phyloP scores from a whole-genome alignment of 2,113 vertebrate species.

The Phasianus colchicus region DNA sequence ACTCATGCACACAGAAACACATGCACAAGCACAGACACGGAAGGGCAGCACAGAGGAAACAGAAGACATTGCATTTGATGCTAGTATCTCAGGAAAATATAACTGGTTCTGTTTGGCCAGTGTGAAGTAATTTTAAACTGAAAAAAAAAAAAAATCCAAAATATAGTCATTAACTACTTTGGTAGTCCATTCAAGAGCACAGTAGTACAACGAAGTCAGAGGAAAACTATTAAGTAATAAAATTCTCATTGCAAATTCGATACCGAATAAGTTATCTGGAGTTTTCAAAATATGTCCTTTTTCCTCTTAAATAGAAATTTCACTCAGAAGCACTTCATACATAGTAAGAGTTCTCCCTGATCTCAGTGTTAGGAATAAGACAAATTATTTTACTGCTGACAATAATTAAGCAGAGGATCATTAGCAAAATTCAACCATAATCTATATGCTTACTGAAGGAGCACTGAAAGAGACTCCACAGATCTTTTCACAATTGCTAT shows the following conservation, averaged over 20 bases:
- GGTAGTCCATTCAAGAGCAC: neutral
- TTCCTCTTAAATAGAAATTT: neutral
- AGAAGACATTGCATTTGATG: neutral
- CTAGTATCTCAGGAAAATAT: neutral
- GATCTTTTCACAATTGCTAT: conserved; percentile 2
- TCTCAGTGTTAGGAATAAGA: conserved; percentile 30
- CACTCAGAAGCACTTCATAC: neutral
- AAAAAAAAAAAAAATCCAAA: neutral
- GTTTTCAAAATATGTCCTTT: neutral
- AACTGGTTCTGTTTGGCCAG: rapidly evolving
- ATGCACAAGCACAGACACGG: neutral
- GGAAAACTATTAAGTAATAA: neutral
- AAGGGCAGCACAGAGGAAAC: neutral
- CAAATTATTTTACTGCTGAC: conserved; percentile 46
- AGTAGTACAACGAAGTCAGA: neutral
- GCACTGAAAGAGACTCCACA: conserved; percentile 1
- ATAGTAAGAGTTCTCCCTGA: conserved; percentile 30
- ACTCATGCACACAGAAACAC: neutral
- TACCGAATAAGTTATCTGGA: neutral
- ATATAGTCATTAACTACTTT: neutral
- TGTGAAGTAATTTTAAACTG: neutral
- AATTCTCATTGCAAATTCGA: neutral
- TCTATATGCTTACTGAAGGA: neutral
- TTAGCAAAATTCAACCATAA: conserved; percentile 16
- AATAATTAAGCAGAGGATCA: conserved; percentile 54